Percentiles rank a stretch among this genome's conserved stretches.
These are phyloP conservation scores for Lasioglossum baleicum DNA, from an alignment of 1,140 invertebrate genomes.

Conservation along the genomic window DNA sequence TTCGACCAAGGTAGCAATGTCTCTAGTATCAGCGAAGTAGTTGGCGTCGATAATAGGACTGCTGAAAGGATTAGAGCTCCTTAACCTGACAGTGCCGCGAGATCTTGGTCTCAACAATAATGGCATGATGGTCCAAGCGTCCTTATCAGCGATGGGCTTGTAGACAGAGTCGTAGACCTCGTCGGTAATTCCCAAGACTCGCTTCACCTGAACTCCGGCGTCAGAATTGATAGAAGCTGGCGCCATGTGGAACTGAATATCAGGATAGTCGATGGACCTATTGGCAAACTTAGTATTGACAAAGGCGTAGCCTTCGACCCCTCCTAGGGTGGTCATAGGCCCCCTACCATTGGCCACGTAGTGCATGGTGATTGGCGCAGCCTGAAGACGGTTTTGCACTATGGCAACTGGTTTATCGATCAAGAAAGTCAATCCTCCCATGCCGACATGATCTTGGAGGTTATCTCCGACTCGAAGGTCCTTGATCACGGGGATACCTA, in stretches of 20 bases:
- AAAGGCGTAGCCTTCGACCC: constrained; percentile 91
- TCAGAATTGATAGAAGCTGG: constrained; percentile 92
- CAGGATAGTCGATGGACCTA: constrained; percentile 86
- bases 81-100: constrained; percentile 87
- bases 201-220: constrained; percentile 86
- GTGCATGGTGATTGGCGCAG: constrained; percentile 88
- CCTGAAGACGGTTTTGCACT: constrained; percentile 86
- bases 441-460: constrained; percentile 90
- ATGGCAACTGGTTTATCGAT: constrained; percentile 88
- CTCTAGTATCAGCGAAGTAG: constrained; percentile 89
- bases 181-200: constrained; percentile 91
- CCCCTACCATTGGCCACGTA: constrained; percentile 88
- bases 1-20: constrained; percentile 89
- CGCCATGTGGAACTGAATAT: constrained; percentile 93
- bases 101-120: constrained; percentile 89
- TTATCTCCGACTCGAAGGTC: constrained; percentile 90
- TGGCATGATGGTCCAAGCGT: constrained; percentile 92
- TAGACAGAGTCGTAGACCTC: constrained; percentile 89
- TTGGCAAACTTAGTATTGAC: constrained; percentile 91
- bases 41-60: constrained; percentile 94
- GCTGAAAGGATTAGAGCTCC: constrained; percentile 89
- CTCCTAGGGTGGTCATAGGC: constrained; percentile 91
- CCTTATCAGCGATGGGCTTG: constrained; percentile 86
- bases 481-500: constrained; percentile 86
- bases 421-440: constrained; percentile 89